Percentiles rank a stretch among this genome's conserved stretches.
These are phyloP conservation scores for Rotaria sp. DNA, from an alignment of 2,888 invertebrate species.

Conservation along the genomic window DNA sequence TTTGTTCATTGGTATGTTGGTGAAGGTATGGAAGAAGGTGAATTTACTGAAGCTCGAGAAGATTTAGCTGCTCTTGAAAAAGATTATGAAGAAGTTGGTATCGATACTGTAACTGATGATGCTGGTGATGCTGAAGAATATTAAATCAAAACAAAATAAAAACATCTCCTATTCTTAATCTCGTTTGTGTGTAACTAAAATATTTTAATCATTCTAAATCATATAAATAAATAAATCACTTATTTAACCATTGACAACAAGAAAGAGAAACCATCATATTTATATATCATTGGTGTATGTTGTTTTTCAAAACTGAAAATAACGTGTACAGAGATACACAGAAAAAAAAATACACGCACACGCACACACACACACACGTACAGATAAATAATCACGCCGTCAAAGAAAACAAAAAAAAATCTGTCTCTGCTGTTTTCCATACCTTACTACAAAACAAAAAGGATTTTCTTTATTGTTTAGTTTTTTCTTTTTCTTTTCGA, in stretches of 20 bases:
- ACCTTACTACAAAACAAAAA: background rate
- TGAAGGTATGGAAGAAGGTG: constrained; percentile 62
- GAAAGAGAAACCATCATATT: background rate
- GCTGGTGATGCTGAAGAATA: constrained; percentile 31
- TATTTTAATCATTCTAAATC: constrained; percentile 9
- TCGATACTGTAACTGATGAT: constrained; percentile 43
- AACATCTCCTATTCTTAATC: background rate
- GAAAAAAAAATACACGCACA: no score
- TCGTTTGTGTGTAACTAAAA: background rate
- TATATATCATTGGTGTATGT: constrained; percentile 14
- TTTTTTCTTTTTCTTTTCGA: background rate
- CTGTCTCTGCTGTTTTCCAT: background rate
- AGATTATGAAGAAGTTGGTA: constrained; percentile 54
- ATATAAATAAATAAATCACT: background rate
- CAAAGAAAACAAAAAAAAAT: background rate
- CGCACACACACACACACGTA: background rate
- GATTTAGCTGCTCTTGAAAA: constrained; percentile 62
- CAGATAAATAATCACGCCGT: background rate
- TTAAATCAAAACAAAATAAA: background rate
- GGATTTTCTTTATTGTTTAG: background rate
- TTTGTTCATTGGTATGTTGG: constrained; percentile 56
- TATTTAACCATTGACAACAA: background rate
- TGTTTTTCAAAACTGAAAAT: constrained; percentile 18
- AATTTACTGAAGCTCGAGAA: constrained; percentile 80
- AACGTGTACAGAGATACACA: background rate